phyloP scores from a whole-genome alignment of 2,113 vertebrate species.

The Malurus alboscapulatus region DNA sequence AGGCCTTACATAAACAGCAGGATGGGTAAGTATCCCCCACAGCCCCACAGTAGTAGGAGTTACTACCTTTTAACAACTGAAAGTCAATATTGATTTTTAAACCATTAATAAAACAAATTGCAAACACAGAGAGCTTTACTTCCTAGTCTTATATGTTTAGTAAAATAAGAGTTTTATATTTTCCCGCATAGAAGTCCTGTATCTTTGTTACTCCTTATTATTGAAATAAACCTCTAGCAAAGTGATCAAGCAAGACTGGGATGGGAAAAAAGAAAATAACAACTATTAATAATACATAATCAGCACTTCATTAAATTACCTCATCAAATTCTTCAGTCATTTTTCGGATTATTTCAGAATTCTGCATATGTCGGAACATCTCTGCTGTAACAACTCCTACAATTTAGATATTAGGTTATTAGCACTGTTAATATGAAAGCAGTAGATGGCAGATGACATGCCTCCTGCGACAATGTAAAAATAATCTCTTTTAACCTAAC shows the following conservation, averaged over 20 bases:
- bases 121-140: neutral
- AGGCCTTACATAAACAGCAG: neutral
- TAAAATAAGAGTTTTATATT: neutral
- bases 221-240: neutral
- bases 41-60: neutral
- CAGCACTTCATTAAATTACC: constrained; percentile 75
- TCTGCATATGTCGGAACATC: constrained; percentile 99
- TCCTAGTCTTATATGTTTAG: neutral
- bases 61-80: neutral
- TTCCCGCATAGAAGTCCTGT: neutral
- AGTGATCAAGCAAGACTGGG: neutral
- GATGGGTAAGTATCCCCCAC: neutral
- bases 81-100: neutral
- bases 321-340: constrained; percentile 99
- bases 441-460: neutral
- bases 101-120: neutral
- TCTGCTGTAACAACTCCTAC: constrained; percentile 95
- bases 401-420: constrained; percentile 54
- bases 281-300: neutral
- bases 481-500: neutral
- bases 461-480: neutral
- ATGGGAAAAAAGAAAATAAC: neutral
- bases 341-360: constrained; percentile 98
- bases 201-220: neutral
- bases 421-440: neutral